Percentiles rank a stretch among this genome's conserved stretches.
These are phyloP conservation scores for Barbus barbus DNA, from an alignment of 2,113 vertebrate genomes.

Conservation along the genomic window DNA sequence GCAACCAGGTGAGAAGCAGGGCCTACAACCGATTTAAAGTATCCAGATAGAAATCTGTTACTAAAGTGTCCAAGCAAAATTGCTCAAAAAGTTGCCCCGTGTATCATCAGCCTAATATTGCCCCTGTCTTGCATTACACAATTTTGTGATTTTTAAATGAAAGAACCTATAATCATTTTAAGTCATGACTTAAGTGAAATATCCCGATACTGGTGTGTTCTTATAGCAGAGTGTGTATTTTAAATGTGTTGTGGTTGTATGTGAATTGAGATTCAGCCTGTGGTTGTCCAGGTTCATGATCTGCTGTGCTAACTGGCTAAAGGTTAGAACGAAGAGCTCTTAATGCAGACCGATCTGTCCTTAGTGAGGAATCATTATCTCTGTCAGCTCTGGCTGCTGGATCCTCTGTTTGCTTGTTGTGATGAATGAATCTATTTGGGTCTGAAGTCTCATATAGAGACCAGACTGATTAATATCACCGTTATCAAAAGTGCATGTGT, in stretches of 20 bases:
- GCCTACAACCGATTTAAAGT: too few species aligned
- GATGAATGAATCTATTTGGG: slow-evolving; percentile 22
- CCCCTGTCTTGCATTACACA: too few species aligned
- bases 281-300: neutral
- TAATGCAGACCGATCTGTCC: slow-evolving; percentile 16
- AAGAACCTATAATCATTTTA: too few species aligned
- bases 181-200: too few species aligned
- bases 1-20: too few species aligned
- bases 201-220: neutral
- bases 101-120: too few species aligned
- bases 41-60: too few species aligned
- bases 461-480: slow-evolving; percentile 11
- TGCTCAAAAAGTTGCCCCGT: too few species aligned
- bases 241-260: neutral
- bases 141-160: too few species aligned
- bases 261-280: neutral
- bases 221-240: neutral
- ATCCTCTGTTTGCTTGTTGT: slow-evolving; percentile 13
- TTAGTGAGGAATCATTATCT: slow-evolving; percentile 17
- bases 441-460: slow-evolving; percentile 2
- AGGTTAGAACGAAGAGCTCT: slow-evolving; percentile 5
- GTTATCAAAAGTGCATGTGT: neutral
- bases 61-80: too few species aligned
- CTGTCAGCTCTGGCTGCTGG: slow-evolving; percentile 18
- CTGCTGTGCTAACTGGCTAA: neutral